phyloP scores from a whole-genome alignment of 1,140 invertebrate species.

The Drosophila tsacasi region DNA sequence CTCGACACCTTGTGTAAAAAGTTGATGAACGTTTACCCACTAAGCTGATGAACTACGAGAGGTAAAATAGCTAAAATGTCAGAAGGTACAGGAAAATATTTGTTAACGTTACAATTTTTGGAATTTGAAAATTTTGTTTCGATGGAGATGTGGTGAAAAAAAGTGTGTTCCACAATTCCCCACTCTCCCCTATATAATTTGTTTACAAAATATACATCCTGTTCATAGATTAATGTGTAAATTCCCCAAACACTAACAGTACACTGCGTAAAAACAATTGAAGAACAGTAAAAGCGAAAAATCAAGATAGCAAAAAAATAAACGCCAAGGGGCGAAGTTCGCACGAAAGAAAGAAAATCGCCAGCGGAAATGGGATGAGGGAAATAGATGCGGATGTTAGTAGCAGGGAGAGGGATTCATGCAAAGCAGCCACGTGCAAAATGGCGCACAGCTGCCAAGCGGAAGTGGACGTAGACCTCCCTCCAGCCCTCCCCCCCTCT shows the following conservation, averaged over 20 bases:
- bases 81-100: not conserved
- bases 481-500: not conserved
- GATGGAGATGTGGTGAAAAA: too few relatives aligned
- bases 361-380: slow-evolving; percentile 12
- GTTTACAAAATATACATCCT: not conserved
- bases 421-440: slow-evolving; percentile 59
- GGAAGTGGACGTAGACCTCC: slow-evolving; percentile 35
- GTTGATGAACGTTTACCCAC: slow-evolving; percentile 61
- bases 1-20: slow-evolving; percentile 1
- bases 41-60: slow-evolving; percentile 1
- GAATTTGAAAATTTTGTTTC: too few relatives aligned
- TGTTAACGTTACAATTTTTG: too few relatives aligned
- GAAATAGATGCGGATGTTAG: slow-evolving; percentile 10
- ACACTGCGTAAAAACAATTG: slow-evolving; percentile 26
- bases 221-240: not conserved
- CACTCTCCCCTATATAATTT: too few relatives aligned
- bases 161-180: too few relatives aligned
- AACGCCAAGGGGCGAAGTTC: slow-evolving; percentile 14
- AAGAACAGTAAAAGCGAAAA: slow-evolving; percentile 18
- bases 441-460: slow-evolving; percentile 52
- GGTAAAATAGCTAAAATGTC: slow-evolving; percentile 13
- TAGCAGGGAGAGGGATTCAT: not conserved
- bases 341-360: slow-evolving; percentile 20
- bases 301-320: slow-evolving; percentile 10
- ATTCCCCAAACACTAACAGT: not conserved